Conservation (phyloP, 2,113 vertebrate species). For the Agapornis roseicollis region DNA sequence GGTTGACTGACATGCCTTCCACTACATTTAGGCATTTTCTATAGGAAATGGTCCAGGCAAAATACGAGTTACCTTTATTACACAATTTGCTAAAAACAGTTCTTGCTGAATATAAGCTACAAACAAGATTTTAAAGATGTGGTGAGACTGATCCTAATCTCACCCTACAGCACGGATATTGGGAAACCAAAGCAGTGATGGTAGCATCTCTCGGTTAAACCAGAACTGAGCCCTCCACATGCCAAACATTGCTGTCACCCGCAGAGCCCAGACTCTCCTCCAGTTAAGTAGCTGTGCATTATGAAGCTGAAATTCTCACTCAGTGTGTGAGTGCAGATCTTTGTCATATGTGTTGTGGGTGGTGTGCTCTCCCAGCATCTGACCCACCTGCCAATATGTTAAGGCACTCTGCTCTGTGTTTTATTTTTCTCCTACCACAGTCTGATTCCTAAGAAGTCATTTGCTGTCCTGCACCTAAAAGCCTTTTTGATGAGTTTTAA, state of each 20-base stretch:
- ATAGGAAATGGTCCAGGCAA: neutral
- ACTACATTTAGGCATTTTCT: neutral
- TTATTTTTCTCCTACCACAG: neutral
- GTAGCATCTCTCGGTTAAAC: neutral
- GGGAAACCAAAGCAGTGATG: neutral
- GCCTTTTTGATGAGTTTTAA: neutral
- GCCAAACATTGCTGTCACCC: rapidly evolving
- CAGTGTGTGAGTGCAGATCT: neutral
- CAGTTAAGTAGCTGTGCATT: neutral
- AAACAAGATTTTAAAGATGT: neutral
- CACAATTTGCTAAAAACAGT: rapidly evolving
- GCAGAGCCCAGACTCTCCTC: rapidly evolving
- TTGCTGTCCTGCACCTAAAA: neutral
- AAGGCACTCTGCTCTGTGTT: neutral
- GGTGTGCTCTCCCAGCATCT: neutral
- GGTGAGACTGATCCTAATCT: neutral
- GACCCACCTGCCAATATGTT: neutral
- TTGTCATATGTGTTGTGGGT: neutral
- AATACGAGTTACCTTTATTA: neutral
- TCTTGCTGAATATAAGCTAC: neutral
- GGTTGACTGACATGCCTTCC: neutral
- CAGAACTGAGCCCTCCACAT: rapidly evolving
- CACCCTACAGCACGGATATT: neutral
- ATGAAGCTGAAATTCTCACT: neutral
- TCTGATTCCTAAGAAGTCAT: neutral